Evolutionary conservation across 1,140 invertebrate genomes (phyloP).

Genomic region (Campodea augens): DNA sequence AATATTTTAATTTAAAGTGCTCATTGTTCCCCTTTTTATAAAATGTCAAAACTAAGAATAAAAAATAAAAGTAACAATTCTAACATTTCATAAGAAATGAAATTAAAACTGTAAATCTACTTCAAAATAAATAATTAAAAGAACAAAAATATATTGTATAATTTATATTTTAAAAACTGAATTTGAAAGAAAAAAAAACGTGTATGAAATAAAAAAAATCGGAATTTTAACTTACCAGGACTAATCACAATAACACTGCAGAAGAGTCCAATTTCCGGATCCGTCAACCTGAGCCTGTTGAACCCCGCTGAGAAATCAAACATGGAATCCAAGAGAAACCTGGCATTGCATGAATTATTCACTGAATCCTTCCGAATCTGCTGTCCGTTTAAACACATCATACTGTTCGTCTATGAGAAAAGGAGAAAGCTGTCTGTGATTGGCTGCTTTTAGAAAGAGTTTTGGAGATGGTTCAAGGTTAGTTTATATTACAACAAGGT

Average conservation of each 20-base stretch:
- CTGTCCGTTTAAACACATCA: conserved; percentile 83
- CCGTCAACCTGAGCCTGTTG: conserved; percentile 70
- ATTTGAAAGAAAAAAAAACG: conserved; percentile 1
- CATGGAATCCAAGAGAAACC: conserved; percentile 89
- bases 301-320: conserved; percentile 92
- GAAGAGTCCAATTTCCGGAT: conserved; percentile 84
- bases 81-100: too few species aligned
- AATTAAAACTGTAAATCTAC: too few species aligned
- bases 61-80: too few species aligned
- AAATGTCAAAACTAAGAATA: too few species aligned
- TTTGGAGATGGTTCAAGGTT: too few species aligned
- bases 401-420: conserved; percentile 47
- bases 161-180: too few species aligned
- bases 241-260: conserved; percentile 89
- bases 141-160: too few species aligned
- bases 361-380: conserved; percentile 75
- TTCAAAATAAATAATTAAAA: too few species aligned
- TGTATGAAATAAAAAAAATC: too few species aligned
- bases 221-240: conserved; percentile 42
- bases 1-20: too few species aligned
- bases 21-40: too few species aligned
- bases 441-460: neutral
- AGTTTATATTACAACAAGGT: too few species aligned
- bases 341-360: conserved; percentile 71
- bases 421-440: conserved; percentile 4